Percentiles rank a stretch among this genome's conserved stretches.
phyloP scores from a whole-genome alignment of 2,888 invertebrate genomes.

The Aelia acuminata region DNA sequence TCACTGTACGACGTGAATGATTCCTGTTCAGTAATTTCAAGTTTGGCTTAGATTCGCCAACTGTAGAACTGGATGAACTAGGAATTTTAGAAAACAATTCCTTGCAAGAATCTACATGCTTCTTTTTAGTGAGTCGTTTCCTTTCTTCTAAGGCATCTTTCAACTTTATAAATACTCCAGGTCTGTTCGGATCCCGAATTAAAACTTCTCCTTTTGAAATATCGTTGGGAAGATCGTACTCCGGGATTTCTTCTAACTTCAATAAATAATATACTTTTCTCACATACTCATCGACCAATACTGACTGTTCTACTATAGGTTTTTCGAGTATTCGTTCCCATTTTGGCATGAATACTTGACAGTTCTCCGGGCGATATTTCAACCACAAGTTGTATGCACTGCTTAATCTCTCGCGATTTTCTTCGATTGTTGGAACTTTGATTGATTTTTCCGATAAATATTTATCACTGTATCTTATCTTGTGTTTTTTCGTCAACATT shows the following conservation, averaged over 20 bases:
- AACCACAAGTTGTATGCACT: not conserved
- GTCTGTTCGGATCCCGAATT: not conserved
- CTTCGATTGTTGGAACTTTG: not conserved
- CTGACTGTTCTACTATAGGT: not conserved
- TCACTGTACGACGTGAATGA: not conserved
- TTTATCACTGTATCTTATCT: not conserved
- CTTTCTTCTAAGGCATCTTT: not conserved
- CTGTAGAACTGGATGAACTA: not conserved
- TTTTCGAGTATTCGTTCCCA: slow-evolving; percentile 10
- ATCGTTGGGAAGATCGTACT: not conserved
- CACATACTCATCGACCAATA: not conserved
- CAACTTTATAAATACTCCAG: not conserved
- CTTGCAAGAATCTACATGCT: not conserved
- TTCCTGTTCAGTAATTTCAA: not conserved
- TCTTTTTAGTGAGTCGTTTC: not conserved
- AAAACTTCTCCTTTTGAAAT: not conserved
- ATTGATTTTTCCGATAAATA: not conserved
- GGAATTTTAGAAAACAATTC: not conserved
- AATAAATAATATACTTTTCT: not conserved
- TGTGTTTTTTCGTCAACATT: not conserved
- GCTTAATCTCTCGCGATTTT: slow-evolving; percentile 1
- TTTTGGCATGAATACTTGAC: not conserved
- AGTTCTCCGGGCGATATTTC: not conserved
- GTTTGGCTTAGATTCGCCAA: not conserved
- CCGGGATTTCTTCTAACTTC: not conserved